Conservation (phyloP, 2,797 vertebrate species). For the Dromococcyx pavoninus region DNA sequence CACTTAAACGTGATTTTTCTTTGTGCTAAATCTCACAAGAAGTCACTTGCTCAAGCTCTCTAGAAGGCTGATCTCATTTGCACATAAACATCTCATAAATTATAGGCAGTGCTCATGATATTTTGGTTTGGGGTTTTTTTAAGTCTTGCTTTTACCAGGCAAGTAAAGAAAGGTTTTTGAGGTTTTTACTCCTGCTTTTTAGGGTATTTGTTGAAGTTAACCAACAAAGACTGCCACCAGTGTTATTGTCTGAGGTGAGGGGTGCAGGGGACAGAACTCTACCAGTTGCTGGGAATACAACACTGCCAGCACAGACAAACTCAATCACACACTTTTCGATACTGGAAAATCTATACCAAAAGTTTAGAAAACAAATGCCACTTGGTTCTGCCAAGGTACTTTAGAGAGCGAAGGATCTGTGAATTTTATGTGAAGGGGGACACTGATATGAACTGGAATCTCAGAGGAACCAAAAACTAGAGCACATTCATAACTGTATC, state of each 20-base stretch:
- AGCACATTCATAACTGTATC: constrained; percentile 56
- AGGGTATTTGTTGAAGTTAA: background rate
- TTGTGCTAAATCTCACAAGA: constrained; percentile 69
- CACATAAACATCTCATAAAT: constrained; percentile 44
- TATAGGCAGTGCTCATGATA: constrained; percentile 15
- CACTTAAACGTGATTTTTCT: constrained; percentile 56
- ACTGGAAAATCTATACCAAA: constrained; percentile 48
- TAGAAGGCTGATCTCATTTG: constrained; percentile 42
- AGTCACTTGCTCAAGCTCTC: constrained; percentile 55
- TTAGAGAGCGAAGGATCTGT: constrained; percentile 3
- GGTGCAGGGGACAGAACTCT: constrained; percentile 15
- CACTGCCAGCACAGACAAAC: constrained; percentile 53
- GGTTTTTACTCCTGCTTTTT: background rate
- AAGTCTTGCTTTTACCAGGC: constrained; percentile 28
- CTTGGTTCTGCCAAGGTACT: constrained; percentile 7
- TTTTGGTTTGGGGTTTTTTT: background rate
- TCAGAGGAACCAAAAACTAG: constrained; percentile 64
- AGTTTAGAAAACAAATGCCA: constrained; percentile 23
- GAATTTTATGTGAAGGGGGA: constrained; percentile 59
- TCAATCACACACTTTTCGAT: constrained; percentile 38
- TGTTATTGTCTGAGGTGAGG: background rate
- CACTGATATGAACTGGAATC: constrained; percentile 56
- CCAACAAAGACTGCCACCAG: constrained; percentile 5
- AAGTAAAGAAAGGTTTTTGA: constrained; percentile 32
- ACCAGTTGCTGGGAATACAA: constrained; percentile 56